Percentiles rank a stretch among this genome's conserved stretches.
These are phyloP conservation scores for Acanthosepion lycidas DNA, from an alignment of 2,888 invertebrate species.

Conservation along the genomic window DNA sequence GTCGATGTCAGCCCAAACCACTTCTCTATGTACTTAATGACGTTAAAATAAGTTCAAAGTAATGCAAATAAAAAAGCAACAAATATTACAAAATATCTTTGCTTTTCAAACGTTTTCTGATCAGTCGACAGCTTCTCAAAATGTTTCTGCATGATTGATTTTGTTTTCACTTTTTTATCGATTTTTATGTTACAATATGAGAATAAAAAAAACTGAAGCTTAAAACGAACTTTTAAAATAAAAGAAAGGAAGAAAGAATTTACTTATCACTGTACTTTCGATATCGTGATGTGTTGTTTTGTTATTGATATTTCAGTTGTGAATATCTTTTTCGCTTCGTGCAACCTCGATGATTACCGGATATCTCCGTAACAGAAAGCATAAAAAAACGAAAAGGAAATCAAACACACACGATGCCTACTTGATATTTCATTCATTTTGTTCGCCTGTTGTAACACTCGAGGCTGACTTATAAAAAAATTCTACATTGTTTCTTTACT, in stretches of 20 bases:
- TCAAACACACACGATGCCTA: not conserved
- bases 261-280: not conserved
- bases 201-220: not conserved
- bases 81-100: too few species aligned
- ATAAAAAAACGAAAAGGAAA: not conserved
- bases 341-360: not conserved
- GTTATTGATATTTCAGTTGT: conserved; percentile 8
- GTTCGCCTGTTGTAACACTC: not conserved
- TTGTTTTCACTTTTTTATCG: not conserved
- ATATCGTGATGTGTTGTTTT: not conserved
- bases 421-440: conserved; percentile 24
- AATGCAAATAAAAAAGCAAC: too few species aligned
- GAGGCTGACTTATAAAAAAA: not conserved
- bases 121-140: not conserved
- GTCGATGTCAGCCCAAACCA: too few species aligned
- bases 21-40: too few species aligned
- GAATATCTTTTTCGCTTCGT: not conserved
- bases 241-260: not conserved
- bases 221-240: not conserved
- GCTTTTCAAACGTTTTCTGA: not conserved
- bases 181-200: not conserved
- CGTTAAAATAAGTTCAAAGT: too few species aligned
- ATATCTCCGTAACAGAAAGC: not conserved
- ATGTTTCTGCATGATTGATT: not conserved
- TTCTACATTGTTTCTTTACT: not conserved